Evolutionary conservation across 2,113 vertebrate genomes (phyloP).

Genomic region (Ciconia boyciana): DNA sequence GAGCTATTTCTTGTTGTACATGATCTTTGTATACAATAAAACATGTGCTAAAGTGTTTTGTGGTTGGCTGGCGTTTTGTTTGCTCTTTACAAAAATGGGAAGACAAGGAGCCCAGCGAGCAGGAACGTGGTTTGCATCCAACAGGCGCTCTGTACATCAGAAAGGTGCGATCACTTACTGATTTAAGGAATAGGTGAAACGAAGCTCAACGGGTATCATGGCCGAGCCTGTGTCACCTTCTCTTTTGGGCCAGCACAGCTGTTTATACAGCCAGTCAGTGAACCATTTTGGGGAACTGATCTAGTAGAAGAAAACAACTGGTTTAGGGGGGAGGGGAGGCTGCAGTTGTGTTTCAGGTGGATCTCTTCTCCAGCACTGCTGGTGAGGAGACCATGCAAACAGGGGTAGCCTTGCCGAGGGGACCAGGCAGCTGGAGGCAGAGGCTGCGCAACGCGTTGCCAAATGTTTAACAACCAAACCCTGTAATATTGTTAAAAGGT

Average conservation of each 20-base stretch:
- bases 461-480: not conserved
- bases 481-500: not conserved
- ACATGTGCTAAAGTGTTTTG: conserved; percentile 2
- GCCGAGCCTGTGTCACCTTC: not conserved
- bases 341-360: not conserved
- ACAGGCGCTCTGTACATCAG: not conserved
- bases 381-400: not conserved
- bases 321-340: not conserved
- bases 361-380: not conserved
- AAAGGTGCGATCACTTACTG: rapidly evolving
- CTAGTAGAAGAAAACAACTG: not conserved
- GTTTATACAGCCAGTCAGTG: not conserved
- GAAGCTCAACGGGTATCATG: not conserved
- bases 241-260: conserved; percentile 8
- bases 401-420: not conserved
- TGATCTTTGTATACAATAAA: not conserved
- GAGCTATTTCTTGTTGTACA: not conserved
- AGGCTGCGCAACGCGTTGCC: rapidly evolving
- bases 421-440: not conserved
- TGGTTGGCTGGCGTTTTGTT: not conserved
- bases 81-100: not conserved
- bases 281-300: conserved; percentile 53
- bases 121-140: not conserved
- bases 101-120: not conserved
- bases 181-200: not conserved